Percentiles rank a stretch among this genome's conserved stretches.
phyloP scores from a whole-genome alignment of 2,797 vertebrate species.

The Phrynocephalus vlangalii region DNA sequence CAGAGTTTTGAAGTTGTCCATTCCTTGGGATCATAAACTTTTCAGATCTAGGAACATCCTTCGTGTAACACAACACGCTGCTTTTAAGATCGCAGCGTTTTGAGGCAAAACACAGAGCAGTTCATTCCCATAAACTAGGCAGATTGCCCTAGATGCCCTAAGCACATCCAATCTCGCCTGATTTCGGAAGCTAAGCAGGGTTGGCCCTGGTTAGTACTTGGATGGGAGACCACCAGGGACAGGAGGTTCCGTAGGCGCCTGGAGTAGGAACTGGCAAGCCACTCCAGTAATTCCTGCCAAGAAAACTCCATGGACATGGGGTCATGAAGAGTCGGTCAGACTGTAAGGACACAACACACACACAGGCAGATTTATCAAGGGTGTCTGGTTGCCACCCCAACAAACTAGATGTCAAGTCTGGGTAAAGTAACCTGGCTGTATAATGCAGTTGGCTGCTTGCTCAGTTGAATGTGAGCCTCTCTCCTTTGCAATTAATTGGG shows the following conservation, averaged over 20 bases:
- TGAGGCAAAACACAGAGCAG: neutral
- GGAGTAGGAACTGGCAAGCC: too few relatives aligned
- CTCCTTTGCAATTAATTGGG: neutral
- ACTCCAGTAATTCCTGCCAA: too few relatives aligned
- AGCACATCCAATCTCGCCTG: too few relatives aligned
- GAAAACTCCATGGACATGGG: too few relatives aligned
- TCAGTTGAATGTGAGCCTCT: neutral
- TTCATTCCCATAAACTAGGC: neutral
- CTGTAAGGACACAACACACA: too few relatives aligned
- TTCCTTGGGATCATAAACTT: neutral
- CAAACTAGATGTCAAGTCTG: too few relatives aligned
- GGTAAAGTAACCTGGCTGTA: neutral
- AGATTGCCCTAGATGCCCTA: neutral
- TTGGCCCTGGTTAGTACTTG: too few relatives aligned
- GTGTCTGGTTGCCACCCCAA: neutral
- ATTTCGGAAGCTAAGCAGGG: too few relatives aligned
- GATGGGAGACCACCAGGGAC: too few relatives aligned
- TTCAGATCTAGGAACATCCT: neutral
- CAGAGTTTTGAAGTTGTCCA: neutral
- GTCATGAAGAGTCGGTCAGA: too few relatives aligned
- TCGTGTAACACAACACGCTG: neutral
- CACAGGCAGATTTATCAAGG: neutral
- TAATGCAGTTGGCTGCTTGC: neutral
- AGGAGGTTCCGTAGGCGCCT: too few relatives aligned
- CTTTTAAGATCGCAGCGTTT: neutral